Evolutionary conservation across 2,888 invertebrate species (phyloP), one percentile per base, ranked within the genome.

Genomic region (Melieria crassipennis): DNA sequence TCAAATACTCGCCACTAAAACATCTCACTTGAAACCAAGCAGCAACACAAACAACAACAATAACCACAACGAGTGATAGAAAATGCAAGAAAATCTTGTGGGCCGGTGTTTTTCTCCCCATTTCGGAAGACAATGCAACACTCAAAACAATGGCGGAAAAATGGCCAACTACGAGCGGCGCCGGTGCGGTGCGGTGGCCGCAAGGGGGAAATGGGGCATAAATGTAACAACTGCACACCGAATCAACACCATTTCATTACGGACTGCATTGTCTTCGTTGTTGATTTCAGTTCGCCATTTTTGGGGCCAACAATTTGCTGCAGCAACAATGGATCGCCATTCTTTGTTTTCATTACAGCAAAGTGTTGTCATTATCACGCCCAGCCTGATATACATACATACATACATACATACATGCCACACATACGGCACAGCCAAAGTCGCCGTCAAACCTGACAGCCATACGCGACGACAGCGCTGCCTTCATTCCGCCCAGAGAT

Each of bases 121-220:
- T n/a, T n/a, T n/a, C 9, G 3, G 55, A 42, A 45, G 45, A 30
- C 55, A 45, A 5, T 10, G 16, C 7, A 52, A 45, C 13, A 52
- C 30, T 30, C 30, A 30, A 30, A 30, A 30, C 30, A 30, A 30
- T 30, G 30, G 30, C 30, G 30, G 30, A 30, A 30, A 30, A 30
- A 30, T 30, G 30, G 30, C 30, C 30, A 30, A 30, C 30, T 30
- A 30, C 30, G 30, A 30, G 30, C 30, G 30, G 52, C 65, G 56
- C 13, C n/a, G 9, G 5, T 47, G 30, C 45, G 10, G 6, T 10
- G 13, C 4, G 13, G 13, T 4, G 75, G 75, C 74, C 73, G 70
- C 71, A 78, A 80, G 80, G 77, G 78, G 81, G 30, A 80, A 81
- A 80, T 30, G 30, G 30, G 30, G 80, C 81, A 80, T 81, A 81